Evolutionary conservation across 2,888 invertebrate genomes (phyloP).

Genomic region (Microplitis deprimator): DNA sequence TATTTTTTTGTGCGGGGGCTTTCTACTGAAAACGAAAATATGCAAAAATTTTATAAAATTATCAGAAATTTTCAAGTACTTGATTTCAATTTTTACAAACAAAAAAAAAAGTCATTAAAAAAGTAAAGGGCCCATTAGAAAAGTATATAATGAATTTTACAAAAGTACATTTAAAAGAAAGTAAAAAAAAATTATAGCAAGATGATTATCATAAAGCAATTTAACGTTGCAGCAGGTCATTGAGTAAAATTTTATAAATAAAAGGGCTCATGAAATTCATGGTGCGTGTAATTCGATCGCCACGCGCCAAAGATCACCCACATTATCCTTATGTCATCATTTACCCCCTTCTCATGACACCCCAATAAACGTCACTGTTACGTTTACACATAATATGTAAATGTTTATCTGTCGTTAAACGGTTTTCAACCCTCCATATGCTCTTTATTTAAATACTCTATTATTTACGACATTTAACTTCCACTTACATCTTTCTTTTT

Average conservation of each 20-base stretch:
- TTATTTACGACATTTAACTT: conserved; percentile 8
- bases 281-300: conserved; percentile 61
- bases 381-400: conserved; percentile 54
- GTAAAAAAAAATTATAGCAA: background rate
- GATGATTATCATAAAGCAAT: conserved; percentile 17
- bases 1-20: too few species aligned
- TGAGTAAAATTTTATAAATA: conserved; percentile 5
- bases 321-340: conserved; percentile 43
- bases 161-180: too few species aligned
- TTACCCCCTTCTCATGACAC: conserved; percentile 34
- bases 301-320: conserved; percentile 55
- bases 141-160: too few species aligned
- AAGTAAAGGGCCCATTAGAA: too few species aligned
- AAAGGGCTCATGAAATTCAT: conserved; percentile 53
- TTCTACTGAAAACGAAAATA: too few species aligned
- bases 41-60: too few species aligned
- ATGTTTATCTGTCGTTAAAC: conserved; percentile 60
- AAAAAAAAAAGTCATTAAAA: too few species aligned
- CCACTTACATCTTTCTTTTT: background rate
- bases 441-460: background rate
- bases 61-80: too few species aligned
- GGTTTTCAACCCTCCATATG: conserved; percentile 19
- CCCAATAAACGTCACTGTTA: conserved; percentile 14
- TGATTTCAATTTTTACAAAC: too few species aligned
- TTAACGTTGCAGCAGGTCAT: conserved; percentile 19